phyloP scores from a whole-genome alignment of 2,888 invertebrate species.

The Lithophane leautieri region DNA sequence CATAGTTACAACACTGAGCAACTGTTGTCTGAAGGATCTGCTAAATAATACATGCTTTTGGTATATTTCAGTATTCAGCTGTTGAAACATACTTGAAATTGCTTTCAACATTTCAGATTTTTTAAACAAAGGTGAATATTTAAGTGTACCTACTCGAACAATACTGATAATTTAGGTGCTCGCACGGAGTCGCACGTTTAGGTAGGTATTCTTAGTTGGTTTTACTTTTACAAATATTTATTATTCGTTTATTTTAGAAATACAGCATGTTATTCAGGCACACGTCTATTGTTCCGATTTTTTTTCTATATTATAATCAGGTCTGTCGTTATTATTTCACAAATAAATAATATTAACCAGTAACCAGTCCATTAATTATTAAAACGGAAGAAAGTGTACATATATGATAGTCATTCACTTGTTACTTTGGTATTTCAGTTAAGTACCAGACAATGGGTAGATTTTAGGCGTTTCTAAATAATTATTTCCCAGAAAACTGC shows the following conservation, averaged over 20 bases:
- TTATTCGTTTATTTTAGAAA: conserved; percentile 20
- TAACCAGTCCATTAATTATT: not conserved
- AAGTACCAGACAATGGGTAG: not conserved
- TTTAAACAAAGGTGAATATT: conserved; percentile 34
- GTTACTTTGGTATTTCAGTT: not conserved
- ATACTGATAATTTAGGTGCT: conserved; percentile 21
- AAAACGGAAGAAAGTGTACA: not conserved
- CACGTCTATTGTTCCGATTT: not conserved
- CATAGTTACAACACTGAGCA: conserved; percentile 23
- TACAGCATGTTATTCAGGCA: conserved; percentile 1
- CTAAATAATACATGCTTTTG: conserved; percentile 37
- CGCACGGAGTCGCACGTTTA: not conserved
- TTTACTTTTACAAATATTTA: conserved; percentile 5
- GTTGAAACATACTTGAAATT: conserved; percentile 19
- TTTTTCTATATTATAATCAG: not conserved
- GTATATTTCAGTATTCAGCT: conserved; percentile 11
- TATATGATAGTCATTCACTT: not conserved
- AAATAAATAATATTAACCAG: not conserved
- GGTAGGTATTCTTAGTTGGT: conserved; percentile 17
- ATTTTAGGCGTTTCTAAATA: conserved; percentile 7
- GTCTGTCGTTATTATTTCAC: not conserved
- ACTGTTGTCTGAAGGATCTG: conserved; percentile 36
- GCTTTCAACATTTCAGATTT: conserved; percentile 28
- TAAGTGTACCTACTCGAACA: conserved; percentile 11
- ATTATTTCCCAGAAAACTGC: conserved; percentile 10